Base-by-base conservation (phyloP, 2,113 vertebrate species). In the Chitala chitala region DNA sequence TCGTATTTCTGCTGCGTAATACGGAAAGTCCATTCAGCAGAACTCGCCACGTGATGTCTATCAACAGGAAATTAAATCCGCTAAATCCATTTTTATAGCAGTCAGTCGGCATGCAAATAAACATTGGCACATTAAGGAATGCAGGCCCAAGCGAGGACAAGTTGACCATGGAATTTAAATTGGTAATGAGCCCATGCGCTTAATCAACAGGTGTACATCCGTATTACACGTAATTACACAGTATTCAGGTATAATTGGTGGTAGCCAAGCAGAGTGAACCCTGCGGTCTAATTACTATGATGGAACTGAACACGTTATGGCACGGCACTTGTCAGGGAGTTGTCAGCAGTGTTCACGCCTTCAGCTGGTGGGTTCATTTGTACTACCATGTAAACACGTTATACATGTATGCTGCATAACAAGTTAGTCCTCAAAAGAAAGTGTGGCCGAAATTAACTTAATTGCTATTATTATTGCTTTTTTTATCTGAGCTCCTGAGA, bases 211-310 rank as follows among this genome's bases (percentile, higher is more conserved):
- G 40, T 68, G 42, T 68, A 46, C 26, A 38, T 69, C 66, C 46
- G 29, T 51, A 53, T 51, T 69, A 48, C 22, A 26, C 46, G 53
- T 29, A 33, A 48, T 68, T 68, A 48, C 46, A 42, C 64, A 68
- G 63, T 66, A 66, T 66, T n/a, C 22, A 42, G 40, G 36, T n/a
- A 22, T 66, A 42, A 66, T 66, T 44, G 40, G n/a, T n/a, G 24
- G 36, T 40, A 44, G n/a, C n/a, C n/a, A n/a, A n/a, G n/a, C n/a
- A n/a, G n/a, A n/a, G 63, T 66, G 61, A 38, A 40, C 36, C 64
- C 22, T 46, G 64, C 64, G 46, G 53, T 69, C 68, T 33, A 69
- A 69, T 69, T 69, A 51, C 48, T 51, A 51, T 15, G 46, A 69
- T 31, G 29, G 15, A 15, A 69, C 26, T 33, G 26, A 53, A 31